Percentiles rank a stretch among this genome's conserved stretches.
These are phyloP conservation scores for Myripristis murdjan DNA, from an alignment of 2,797 vertebrate genomes.

Conservation along the genomic window DNA sequence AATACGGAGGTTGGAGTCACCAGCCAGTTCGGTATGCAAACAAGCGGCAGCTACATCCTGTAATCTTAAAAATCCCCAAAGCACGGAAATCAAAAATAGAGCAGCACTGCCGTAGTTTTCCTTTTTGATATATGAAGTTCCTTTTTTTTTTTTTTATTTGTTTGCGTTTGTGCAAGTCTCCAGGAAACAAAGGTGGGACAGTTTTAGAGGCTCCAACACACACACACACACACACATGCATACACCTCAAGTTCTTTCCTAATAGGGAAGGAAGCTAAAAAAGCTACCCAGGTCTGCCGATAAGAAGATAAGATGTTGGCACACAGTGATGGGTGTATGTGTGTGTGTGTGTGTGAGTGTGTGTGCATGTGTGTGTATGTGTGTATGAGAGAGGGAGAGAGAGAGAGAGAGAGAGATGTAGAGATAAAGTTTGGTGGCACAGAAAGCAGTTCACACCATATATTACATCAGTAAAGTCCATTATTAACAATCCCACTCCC, in stretches of 20 bases:
- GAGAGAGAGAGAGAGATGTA: slow-evolving; percentile 28
- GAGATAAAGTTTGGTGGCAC: slow-evolving; percentile 42
- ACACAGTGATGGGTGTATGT: slow-evolving; percentile 19
- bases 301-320: slow-evolving; percentile 69
- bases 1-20: too few species aligned
- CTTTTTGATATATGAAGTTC: not conserved
- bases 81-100: too few species aligned
- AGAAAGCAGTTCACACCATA: slow-evolving; percentile 75
- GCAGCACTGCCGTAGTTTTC: not conserved
- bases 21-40: too few species aligned
- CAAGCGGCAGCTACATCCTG: too few species aligned
- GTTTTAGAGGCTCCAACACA: slow-evolving; percentile 20
- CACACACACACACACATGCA: slow-evolving; percentile 14
- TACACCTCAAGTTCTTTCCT: slow-evolving; percentile 34
- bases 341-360: slow-evolving; percentile 22
- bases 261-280: slow-evolving; percentile 66
- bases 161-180: slow-evolving; percentile 52
- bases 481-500: slow-evolving; percentile 74
- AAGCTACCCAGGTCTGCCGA: slow-evolving; percentile 66
- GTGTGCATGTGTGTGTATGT: slow-evolving; percentile 9
- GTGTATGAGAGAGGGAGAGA: too few species aligned
- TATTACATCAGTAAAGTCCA: slow-evolving; percentile 68
- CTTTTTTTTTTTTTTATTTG: not conserved
- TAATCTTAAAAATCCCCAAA: too few species aligned
- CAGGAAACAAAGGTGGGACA: slow-evolving; percentile 60